These are phyloP conservation scores for Varanus komodoensis DNA, from an alignment of 2,113 vertebrate species.

Conservation along the genomic window DNA sequence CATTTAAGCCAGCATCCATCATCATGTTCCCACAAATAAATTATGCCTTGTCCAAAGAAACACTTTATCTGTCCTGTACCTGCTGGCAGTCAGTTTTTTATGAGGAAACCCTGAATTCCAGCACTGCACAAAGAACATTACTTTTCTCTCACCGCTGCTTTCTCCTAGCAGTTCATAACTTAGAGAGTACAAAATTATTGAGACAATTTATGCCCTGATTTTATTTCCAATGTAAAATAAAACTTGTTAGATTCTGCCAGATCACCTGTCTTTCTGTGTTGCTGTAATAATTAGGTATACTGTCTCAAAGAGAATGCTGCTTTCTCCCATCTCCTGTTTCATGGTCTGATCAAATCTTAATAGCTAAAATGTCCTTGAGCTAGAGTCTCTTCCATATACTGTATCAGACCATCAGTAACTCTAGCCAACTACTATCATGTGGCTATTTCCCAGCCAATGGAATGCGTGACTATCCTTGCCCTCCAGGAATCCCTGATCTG, in stretches of 20 bases:
- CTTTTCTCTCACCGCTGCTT: not conserved
- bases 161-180: not conserved
- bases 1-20: not conserved
- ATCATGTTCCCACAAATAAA: not conserved
- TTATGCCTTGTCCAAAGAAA: not conserved
- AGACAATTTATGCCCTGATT: not conserved
- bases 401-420: not conserved
- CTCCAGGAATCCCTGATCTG: no score
- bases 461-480: not conserved
- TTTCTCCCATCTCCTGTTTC: not conserved
- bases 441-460: not conserved
- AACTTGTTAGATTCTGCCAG: not conserved
- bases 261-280: not conserved
- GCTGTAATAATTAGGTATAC: not conserved
- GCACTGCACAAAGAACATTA: not conserved
- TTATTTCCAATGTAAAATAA: not conserved
- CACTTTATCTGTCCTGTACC: not conserved
- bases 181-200: not conserved
- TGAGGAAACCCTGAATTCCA: not conserved
- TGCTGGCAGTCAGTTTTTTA: not conserved
- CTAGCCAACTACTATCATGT: not conserved
- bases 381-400: not conserved
- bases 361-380: not conserved
- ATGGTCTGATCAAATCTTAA: not conserved
- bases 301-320: not conserved